phyloP scores from a whole-genome alignment of 2,797 vertebrate genomes.

The Premnoplex brunnescens region DNA sequence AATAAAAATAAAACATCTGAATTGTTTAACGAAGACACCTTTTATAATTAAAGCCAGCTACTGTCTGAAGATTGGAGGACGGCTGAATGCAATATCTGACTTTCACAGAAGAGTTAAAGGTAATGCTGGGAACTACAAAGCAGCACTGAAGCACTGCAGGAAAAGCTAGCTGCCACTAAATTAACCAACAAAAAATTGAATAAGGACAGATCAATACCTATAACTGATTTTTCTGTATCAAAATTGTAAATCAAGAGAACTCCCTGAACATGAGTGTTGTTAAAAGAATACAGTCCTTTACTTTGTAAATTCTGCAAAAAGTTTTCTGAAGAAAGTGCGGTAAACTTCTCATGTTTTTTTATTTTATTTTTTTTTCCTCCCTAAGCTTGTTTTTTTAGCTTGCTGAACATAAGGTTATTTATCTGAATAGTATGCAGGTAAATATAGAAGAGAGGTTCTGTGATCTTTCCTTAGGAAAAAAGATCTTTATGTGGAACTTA shows the following conservation, averaged over 20 bases:
- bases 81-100: not conserved
- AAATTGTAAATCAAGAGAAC: slow-evolving; percentile 38
- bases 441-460: not conserved
- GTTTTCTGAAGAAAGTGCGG: not conserved
- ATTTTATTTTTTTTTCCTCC: rapidly evolving
- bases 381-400: not conserved
- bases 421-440: not conserved
- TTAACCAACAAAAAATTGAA: slow-evolving; percentile 24
- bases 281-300: not conserved
- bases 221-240: slow-evolving; percentile 16
- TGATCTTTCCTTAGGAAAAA: not conserved
- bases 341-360: not conserved
- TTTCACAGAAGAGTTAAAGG: not conserved
- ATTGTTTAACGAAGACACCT: not conserved
- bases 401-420: not conserved
- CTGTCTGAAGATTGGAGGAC: not conserved
- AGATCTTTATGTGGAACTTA: not conserved
- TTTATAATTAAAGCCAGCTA: slow-evolving; percentile 4
- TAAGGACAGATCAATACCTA: slow-evolving; percentile 19
- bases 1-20: not conserved
- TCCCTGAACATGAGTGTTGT: not conserved
- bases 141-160: not conserved
- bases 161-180: slow-evolving; percentile 2
- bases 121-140: not conserved
- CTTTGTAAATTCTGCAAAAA: not conserved